Evolutionary conservation across 1,140 invertebrate genomes (phyloP).

Genomic region (Drosophila kurseongensis): DNA sequence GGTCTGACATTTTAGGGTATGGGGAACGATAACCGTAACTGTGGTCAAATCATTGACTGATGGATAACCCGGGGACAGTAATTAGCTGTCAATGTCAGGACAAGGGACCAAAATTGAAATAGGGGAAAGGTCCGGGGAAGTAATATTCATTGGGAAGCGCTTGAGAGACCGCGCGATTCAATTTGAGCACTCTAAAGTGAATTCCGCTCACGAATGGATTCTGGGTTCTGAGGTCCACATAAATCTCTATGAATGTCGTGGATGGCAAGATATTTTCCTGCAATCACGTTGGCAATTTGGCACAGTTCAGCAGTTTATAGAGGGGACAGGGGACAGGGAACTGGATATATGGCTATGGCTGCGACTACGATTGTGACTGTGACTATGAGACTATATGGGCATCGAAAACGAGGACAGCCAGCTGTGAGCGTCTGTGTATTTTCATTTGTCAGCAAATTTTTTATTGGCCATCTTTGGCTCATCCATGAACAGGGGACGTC

Average conservation of each 20-base stretch:
- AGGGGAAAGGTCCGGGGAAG: not conserved
- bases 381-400: constrained; percentile 12
- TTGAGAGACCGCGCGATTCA: constrained; percentile 25
- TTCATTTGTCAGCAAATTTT: constrained; percentile 70
- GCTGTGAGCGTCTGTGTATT: constrained; percentile 25
- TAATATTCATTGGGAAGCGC: constrained; percentile 36
- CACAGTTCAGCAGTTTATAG: constrained; percentile 74
- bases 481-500: constrained; percentile 25
- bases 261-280: constrained; percentile 53
- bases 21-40: constrained; percentile 25
- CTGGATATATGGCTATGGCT: constrained; percentile 13
- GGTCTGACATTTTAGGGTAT: constrained; percentile 7
- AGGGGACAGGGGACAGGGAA: constrained; percentile 3
- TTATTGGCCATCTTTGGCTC: constrained; percentile 62
- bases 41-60: constrained; percentile 36
- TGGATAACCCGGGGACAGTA: constrained; percentile 46
- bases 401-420: constrained; percentile 43
- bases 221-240: constrained; percentile 29
- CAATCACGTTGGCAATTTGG: constrained; percentile 74
- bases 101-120: constrained; percentile 40
- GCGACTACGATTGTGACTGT: constrained; percentile 3
- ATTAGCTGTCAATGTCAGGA: constrained; percentile 72
- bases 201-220: constrained; percentile 22
- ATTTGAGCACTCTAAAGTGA: constrained; percentile 47
- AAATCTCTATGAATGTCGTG: constrained; percentile 57